Evolutionary conservation across 2,797 vertebrate genomes (phyloP), one percentile per base, ranked within the genome.

Genomic region (Merluccius polli): DNA sequence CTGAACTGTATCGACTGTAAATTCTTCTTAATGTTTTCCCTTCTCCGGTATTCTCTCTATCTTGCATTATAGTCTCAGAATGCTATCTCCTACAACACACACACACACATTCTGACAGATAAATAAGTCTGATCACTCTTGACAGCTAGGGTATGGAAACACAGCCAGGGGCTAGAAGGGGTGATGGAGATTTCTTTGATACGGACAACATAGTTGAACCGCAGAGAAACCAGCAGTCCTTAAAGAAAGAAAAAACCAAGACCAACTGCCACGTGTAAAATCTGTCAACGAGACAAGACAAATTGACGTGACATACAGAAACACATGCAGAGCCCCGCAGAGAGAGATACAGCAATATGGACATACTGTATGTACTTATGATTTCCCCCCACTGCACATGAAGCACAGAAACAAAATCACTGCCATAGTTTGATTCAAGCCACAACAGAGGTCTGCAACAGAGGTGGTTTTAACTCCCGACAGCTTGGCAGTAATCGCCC

Each of bases 91-190:
- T 1, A 59, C 21, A 59, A 12, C 52, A n/a, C 59, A 65, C 59
- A 65, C 24, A 65, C 24, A 65, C 59, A 29, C 1, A 65, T 63
- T 74, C 73, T 76, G 81, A 73, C 81, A 80, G 74, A 87, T 81
- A 81, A 78, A 85, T 82, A 81, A 87, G 72, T 44, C 72, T 71
- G 79, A 91, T 86, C 84, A 80, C 48, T 77, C 85, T 72, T 85
- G 88, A 90, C 86, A 87, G 85, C 80, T 75, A 48, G 0, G 72
- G 78, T 81, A 82, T 82, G 79, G 81, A 84, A 87, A 84, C 16
- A 32, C 41, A 78, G 75, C 82, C 71, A 74, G 38, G 16, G 77
- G 84, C 80, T 76, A 73, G 85, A 52, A 80, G 79, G 74, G 80
- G 77, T 82, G 84, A 89, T 80, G 82, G 70, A 13, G 67, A 21